These are phyloP conservation scores for Lepidurus couesii DNA, from an alignment of 1,140 invertebrate species.

Conservation along the genomic window DNA sequence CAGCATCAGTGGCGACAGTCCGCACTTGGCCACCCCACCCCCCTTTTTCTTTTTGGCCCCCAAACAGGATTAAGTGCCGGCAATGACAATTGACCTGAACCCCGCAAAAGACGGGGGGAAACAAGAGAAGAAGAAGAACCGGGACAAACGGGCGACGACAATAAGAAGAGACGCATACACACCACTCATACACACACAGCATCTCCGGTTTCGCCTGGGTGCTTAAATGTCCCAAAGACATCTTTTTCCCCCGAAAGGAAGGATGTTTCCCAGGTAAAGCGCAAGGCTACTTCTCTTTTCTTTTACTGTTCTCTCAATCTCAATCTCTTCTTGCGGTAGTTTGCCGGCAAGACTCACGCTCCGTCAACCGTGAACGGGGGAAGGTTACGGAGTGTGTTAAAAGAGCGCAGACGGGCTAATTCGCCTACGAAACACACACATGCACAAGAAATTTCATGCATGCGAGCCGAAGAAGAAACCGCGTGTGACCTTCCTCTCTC, in stretches of 20 bases:
- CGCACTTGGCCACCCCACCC: not conserved
- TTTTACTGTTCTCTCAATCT: not conserved
- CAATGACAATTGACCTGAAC: constrained; percentile 14
- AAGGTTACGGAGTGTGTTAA: constrained; percentile 7
- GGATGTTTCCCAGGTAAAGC: not conserved
- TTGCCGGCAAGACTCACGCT: not conserved
- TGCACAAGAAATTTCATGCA: not conserved
- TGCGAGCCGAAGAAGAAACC: not conserved
- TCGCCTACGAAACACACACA: not conserved
- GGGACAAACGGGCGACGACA: not conserved
- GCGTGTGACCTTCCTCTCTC: not conserved
- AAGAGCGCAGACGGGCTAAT: not conserved
- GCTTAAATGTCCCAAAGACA: not conserved
- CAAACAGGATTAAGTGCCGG: constrained; percentile 21
- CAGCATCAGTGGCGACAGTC: constrained; percentile 18
- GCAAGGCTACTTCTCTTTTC: not conserved
- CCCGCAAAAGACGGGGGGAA: not conserved
- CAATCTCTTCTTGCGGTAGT: not conserved
- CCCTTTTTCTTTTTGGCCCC: not conserved
- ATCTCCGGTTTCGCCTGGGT: not conserved
- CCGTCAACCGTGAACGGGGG: not conserved
- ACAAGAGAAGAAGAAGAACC: too few relatives aligned
- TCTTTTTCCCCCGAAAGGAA: not conserved
- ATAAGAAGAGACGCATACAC: not conserved
- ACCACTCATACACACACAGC: not conserved